Evolutionary conservation across 2,797 vertebrate genomes (phyloP), one percentile per base, ranked within the genome.

Genomic region (Myoxocephalus aenaeus): DNA sequence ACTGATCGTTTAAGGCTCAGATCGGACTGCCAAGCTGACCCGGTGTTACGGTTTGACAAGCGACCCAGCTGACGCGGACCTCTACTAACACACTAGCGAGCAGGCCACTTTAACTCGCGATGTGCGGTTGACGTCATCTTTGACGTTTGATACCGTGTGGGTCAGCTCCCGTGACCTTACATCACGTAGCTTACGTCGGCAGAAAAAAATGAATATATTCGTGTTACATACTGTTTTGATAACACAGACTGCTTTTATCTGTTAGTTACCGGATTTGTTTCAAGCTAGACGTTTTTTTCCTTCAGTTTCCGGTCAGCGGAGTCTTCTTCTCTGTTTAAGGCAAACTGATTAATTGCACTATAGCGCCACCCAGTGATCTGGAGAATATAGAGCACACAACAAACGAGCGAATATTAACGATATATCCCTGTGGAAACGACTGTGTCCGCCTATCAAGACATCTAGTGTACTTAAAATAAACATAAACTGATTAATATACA

Each of bases 291-390:
- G n/a, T 1, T 17, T 44, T 56, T 56, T 66, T 13, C 3, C 8
- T 3, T 6, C 22, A 27, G 34, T 29, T 70, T 67, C 48, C 56
- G 34, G 40, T 40, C n/a, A 54, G 22, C 22, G 22, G 40, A 20
- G 2, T 61, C 57, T 57, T 69, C 27, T 42, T 76, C 25, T 53
- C 18, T 42, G 4, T 58, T 34, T 1, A 27, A 4, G 18, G 25
- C 7, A 40, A 72, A 72, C 27, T 38, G 9, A 3, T 14, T 2
- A 18, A 7, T 1, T 9, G 65, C 7, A 3, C 48, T 20, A 7
- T 64, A 65, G 32, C 51, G 51, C 75, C 81, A 53, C 14, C 83
- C 18, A 27, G 0, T 59, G 83, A 5, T 14, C 2, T 2, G 36
- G 6, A 48, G 8, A 1, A 44, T 9, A 40, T 7, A 20, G 7